Evolutionary conservation across 2,797 vertebrate genomes (phyloP).

Genomic region (Poeciliopsis gracilis): DNA sequence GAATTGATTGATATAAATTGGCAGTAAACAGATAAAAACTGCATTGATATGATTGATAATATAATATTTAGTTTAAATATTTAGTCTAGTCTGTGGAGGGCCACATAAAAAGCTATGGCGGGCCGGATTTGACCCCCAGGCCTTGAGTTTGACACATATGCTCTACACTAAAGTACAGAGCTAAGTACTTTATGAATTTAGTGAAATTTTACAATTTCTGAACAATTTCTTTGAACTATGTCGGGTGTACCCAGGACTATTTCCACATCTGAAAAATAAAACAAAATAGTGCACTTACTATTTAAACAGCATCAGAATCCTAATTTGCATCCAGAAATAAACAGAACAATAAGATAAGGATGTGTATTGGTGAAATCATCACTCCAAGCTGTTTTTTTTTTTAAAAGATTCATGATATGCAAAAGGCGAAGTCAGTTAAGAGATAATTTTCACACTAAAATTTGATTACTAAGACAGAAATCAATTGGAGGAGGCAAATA

Average conservation of each 20-base stretch:
- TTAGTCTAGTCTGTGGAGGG: no score
- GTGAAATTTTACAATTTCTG: no score
- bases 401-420: not conserved
- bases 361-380: not conserved
- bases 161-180: no score
- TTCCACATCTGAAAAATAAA: not conserved
- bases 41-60: no score
- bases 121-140: no score
- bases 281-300: not conserved
- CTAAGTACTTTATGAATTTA: no score
- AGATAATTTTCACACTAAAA: not conserved
- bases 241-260: not conserved
- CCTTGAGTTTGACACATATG: no score
- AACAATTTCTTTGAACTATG: not conserved
- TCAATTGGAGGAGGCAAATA: slow-evolving; percentile 48
- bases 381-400: not conserved
- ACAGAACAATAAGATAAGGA: not conserved
- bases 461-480: not conserved
- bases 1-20: no score
- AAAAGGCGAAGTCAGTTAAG: not conserved
- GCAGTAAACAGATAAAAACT: no score
- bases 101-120: no score
- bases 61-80: no score
- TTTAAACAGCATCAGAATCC: not conserved
- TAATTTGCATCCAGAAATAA: not conserved